A percentile compares a stretch with the other conserved stretches of the same genome.
Conservation (phyloP, 2,113 vertebrate species). For the Gobio gobio region DNA sequence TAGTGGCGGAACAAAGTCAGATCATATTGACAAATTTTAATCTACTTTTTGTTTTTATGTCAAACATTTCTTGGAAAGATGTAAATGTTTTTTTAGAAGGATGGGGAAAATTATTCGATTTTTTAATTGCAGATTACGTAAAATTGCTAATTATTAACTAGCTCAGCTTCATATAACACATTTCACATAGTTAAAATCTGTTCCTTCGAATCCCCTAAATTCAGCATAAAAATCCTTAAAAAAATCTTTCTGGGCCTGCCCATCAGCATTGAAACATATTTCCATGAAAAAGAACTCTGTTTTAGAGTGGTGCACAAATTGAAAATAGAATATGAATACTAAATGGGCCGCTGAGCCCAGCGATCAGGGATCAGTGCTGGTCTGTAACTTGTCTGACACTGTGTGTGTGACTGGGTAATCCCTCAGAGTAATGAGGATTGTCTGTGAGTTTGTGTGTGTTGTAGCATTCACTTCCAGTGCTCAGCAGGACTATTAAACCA, state of each 20-base stretch:
- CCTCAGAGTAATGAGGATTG: conserved; percentile 36
- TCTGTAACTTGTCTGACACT: conserved; percentile 42
- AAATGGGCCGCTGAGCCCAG: conserved; percentile 47
- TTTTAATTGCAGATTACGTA: too few species aligned
- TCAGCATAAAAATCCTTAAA: background rate
- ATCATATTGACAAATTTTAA: too few species aligned
- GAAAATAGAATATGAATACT: conserved; percentile 30
- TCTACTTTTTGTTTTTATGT: too few species aligned
- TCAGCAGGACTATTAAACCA: conserved; percentile 48
- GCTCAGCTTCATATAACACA: background rate
- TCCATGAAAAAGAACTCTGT: background rate
- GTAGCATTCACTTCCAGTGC: conserved; percentile 37
- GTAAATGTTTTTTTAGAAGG: too few species aligned
- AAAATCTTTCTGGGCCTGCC: background rate
- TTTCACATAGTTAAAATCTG: background rate
- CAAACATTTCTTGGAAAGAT: too few species aligned
- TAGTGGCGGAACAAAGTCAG: too few species aligned
- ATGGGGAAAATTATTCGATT: too few species aligned
- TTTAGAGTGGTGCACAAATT: conserved; percentile 14
- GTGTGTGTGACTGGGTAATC: conserved; percentile 57
- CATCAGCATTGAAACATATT: conserved; percentile 18
- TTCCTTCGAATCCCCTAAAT: background rate
- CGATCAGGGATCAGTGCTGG: conserved; percentile 46
- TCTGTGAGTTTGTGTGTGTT: conserved; percentile 41
- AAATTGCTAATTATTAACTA: too few species aligned